These are phyloP conservation scores for Caenorhabditis remanei DNA, from an alignment of 1,140 invertebrate species.

Conservation along the genomic window DNA sequence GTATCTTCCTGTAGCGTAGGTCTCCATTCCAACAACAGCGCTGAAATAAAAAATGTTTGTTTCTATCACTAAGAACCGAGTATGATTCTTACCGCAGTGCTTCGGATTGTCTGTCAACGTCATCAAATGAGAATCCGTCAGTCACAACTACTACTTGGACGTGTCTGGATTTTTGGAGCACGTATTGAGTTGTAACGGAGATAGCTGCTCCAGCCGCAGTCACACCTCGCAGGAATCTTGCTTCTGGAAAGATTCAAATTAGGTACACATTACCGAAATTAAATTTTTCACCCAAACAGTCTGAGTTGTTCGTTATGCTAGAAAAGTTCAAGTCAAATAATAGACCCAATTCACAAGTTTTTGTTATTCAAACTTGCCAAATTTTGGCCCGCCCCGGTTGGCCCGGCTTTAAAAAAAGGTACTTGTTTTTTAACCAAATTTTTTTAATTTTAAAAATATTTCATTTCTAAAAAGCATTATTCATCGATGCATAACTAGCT, in stretches of 20 bases:
- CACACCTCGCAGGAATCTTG: conserved; percentile 17
- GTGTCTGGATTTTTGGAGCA: background rate
- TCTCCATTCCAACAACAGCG: conserved; percentile 38
- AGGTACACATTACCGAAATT: too few relatives aligned
- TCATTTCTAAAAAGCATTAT: too few relatives aligned
- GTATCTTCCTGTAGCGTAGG: conserved; percentile 17
- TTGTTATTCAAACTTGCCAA: too few relatives aligned
- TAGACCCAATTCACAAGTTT: too few relatives aligned
- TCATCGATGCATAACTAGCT: too few relatives aligned
- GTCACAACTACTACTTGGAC: conserved; percentile 39
- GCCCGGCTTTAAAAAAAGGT: too few relatives aligned
- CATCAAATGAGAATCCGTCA: conserved; percentile 57
- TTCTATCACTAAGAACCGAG: background rate
- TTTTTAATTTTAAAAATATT: too few relatives aligned
- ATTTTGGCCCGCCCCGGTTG: too few relatives aligned
- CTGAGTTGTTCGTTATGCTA: too few relatives aligned
- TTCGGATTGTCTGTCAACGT: conserved; percentile 33
- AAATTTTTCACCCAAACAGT: too few relatives aligned
- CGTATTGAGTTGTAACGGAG: conserved; percentile 6
- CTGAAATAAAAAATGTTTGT: background rate
- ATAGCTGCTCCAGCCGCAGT: conserved; percentile 42
- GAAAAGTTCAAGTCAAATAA: too few relatives aligned
- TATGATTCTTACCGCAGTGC: background rate
- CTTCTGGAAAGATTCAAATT: conserved; percentile 1
- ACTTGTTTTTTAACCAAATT: too few relatives aligned